Percentiles rank a stretch among this genome's conserved stretches.
Evolutionary conservation across 2,113 vertebrate genomes (phyloP).

Genomic region (Peucedramus taeniatus): DNA sequence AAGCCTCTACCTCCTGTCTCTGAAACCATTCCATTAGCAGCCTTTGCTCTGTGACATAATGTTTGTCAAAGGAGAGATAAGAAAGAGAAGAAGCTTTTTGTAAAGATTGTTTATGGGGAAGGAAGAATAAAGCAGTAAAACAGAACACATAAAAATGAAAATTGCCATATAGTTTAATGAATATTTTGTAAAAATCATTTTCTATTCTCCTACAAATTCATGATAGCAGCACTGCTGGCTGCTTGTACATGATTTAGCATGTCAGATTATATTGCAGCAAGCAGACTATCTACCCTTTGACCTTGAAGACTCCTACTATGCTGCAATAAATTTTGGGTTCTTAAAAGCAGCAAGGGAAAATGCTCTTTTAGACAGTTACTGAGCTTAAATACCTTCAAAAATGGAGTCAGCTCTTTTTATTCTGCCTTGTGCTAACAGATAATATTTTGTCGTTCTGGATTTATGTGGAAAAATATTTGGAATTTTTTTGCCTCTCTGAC

Average conservation of each 20-base stretch:
- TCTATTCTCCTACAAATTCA: slow-evolving; percentile 25
- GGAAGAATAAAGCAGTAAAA: slow-evolving; percentile 49
- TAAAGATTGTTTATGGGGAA: slow-evolving; percentile 17
- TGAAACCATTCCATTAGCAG: not conserved
- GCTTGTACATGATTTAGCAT: slow-evolving; percentile 54
- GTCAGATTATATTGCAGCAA: slow-evolving; percentile 60
- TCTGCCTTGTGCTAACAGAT: not conserved
- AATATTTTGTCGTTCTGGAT: not conserved
- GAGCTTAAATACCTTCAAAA: slow-evolving; percentile 29
- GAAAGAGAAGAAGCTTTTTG: not conserved
- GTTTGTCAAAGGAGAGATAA: slow-evolving; percentile 7
- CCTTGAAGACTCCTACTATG: slow-evolving; percentile 44
- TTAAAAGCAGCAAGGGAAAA: not conserved
- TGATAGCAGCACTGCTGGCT: slow-evolving; percentile 8
- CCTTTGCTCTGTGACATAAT: not conserved
- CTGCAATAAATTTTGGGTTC: slow-evolving; percentile 40
- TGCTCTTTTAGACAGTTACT: not conserved
- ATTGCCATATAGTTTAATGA: slow-evolving; percentile 51
- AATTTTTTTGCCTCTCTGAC: not conserved
- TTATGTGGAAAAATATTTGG: slow-evolving; percentile 5
- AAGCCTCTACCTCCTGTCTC: not conserved
- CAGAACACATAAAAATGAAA: slow-evolving; percentile 45
- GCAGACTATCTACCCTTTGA: slow-evolving; percentile 60
- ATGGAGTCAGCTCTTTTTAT: not conserved
- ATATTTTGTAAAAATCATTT: slow-evolving; percentile 61